A percentile compares a stretch with the other conserved stretches of the same genome.
Conservation (phyloP, 1,140 invertebrate genomes). For the Drosophila elegans region DNA sequence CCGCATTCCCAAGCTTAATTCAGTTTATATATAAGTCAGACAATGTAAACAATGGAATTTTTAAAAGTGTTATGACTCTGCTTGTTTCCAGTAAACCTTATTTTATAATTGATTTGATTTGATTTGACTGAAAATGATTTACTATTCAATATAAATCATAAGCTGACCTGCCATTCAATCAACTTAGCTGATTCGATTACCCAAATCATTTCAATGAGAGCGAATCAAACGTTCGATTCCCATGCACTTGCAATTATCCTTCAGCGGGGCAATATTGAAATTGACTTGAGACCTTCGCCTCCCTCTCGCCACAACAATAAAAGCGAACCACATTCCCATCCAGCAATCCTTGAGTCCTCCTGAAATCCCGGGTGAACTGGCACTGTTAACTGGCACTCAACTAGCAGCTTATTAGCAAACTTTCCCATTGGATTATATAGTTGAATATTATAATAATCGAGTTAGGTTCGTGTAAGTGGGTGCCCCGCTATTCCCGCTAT, state of each 20-base stretch:
- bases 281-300: conserved; percentile 10
- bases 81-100: conserved; percentile 86
- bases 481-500: conserved; percentile 12
- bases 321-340: conserved; percentile 11
- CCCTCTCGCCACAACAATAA: conserved; percentile 13
- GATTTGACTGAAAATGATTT: too few relatives aligned
- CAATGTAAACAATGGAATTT: conserved; percentile 92
- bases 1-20: neutral
- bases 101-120: neutral
- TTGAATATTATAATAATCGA: conserved; percentile 82
- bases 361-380: conserved; percentile 38
- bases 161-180: conserved; percentile 1
- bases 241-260: conserved; percentile 22
- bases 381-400: conserved; percentile 68
- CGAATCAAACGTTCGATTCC: conserved; percentile 26
- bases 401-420: conserved; percentile 79
- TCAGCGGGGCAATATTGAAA: conserved; percentile 8
- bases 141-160: neutral
- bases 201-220: conserved; percentile 8
- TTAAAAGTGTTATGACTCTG: conserved; percentile 99
- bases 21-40: neutral
- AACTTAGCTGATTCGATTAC: conserved; percentile 5
- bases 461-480: conserved; percentile 65
- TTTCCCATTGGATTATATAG: conserved; percentile 79
- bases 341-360: conserved; percentile 28